These are phyloP conservation scores for Cyclophora punctaria DNA, from an alignment of 2,888 invertebrate genomes.

Conservation along the genomic window DNA sequence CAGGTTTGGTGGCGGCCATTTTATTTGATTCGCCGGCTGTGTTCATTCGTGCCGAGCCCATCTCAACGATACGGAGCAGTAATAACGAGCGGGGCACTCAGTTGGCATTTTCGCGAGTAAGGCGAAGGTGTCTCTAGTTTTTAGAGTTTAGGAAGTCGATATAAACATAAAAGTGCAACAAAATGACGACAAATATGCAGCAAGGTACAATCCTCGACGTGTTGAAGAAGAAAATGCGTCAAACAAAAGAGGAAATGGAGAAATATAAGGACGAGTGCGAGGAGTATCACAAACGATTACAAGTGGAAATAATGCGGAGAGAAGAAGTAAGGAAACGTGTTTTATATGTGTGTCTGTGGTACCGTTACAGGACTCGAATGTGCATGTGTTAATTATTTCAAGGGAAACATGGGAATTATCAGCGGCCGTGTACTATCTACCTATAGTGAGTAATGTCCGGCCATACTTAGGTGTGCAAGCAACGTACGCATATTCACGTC, in stretches of 20 bases:
- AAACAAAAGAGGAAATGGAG: slow-evolving; percentile 99
- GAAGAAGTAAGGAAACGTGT: slow-evolving; percentile 93
- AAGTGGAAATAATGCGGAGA: slow-evolving; percentile 95
- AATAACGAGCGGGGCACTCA: slow-evolving; percentile 57
- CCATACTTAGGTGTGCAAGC: slow-evolving; percentile 73
- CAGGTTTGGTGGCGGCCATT: slow-evolving; percentile 68
- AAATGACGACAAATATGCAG: slow-evolving; percentile 92
- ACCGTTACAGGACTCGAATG: slow-evolving; percentile 42
- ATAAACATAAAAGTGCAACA: slow-evolving; percentile 62
- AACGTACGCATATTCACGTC: slow-evolving; percentile 73
- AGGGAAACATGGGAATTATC: slow-evolving; percentile 52
- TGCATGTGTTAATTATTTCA: slow-evolving; percentile 37
- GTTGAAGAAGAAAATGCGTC: slow-evolving; percentile 99
- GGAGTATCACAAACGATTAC: slow-evolving; percentile 95
- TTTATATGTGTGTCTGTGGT: slow-evolving; percentile 52
- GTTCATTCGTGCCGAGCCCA: slow-evolving; percentile 71
- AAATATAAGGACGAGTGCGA: slow-evolving; percentile 98
- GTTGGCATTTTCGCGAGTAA: slow-evolving; percentile 74
- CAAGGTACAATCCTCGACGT: slow-evolving; percentile 97
- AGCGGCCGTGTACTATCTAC: slow-evolving; percentile 62
- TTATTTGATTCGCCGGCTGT: slow-evolving; percentile 73
- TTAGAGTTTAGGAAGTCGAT: slow-evolving; percentile 54
- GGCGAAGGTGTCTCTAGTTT: slow-evolving; percentile 70
- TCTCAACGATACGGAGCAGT: slow-evolving; percentile 63
- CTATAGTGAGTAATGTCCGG: slow-evolving; percentile 75